phyloP scores from a whole-genome alignment of 2,113 vertebrate species.

The Clarias magur region DNA sequence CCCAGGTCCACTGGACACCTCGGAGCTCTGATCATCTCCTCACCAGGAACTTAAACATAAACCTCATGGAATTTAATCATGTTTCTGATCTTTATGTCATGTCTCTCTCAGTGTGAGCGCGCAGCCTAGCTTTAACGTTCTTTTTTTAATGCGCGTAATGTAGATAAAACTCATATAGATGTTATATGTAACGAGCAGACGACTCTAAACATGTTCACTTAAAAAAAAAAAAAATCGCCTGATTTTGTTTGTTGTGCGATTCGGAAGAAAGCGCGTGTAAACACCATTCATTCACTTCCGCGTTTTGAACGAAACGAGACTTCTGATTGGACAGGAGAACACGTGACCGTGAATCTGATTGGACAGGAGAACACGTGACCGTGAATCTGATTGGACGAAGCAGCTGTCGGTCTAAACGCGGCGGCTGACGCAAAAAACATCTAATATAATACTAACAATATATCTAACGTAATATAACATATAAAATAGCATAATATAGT shows the following conservation, averaged over 20 bases:
- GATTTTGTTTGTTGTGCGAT: not conserved
- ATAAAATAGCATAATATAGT: not conserved
- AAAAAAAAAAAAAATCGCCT: not conserved
- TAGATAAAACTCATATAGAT: too few species aligned
- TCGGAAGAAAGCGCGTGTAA: not conserved
- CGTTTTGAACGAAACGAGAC: not conserved
- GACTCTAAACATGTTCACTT: not conserved
- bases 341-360: constrained; percentile 30
- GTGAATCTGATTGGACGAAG: not conserved
- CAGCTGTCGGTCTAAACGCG: not conserved
- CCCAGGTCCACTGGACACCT: not conserved
- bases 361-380: constrained; percentile 22
- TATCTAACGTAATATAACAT: not conserved
- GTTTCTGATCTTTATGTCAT: not conserved
- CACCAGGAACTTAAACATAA: not conserved
- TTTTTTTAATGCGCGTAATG: too few species aligned
- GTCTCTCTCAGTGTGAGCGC: not conserved
- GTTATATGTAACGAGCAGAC: not conserved
- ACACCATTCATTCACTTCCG: constrained; percentile 15
- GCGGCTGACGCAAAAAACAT: not conserved
- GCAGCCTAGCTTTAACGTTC: too few species aligned
- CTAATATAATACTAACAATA: not conserved
- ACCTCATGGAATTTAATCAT: not conserved
- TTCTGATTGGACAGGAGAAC: constrained; percentile 34
- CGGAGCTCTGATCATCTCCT: constrained; percentile 1